These are phyloP conservation scores for Eulimnadia texana DNA, from an alignment of 1,140 invertebrate species.

Conservation along the genomic window DNA sequence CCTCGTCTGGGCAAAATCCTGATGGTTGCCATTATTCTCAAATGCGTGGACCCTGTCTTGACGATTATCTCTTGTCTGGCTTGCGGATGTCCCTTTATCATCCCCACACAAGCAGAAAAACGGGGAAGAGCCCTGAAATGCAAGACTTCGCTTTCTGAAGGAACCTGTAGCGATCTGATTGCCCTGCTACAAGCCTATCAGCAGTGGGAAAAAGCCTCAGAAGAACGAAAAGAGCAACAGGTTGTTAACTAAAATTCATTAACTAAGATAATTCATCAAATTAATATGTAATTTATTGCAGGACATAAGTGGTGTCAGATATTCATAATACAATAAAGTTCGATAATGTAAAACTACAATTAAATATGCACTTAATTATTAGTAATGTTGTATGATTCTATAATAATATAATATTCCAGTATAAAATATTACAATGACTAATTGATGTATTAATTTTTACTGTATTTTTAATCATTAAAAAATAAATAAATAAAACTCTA, in stretches of 20 bases:
- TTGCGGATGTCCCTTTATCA: slow-evolving; percentile 30
- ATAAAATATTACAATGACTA: no score
- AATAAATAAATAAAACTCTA: no score
- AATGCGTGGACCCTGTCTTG: slow-evolving; percentile 85
- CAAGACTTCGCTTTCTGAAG: neutral
- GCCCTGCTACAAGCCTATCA: slow-evolving; percentile 4
- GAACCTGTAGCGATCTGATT: neutral
- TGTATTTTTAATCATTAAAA: no score
- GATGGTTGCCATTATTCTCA: slow-evolving; percentile 73
- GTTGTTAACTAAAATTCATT: neutral
- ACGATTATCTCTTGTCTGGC: slow-evolving; percentile 78
- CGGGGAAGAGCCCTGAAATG: neutral
- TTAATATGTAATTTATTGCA: no score
- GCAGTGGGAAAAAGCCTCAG: slow-evolving; percentile 1
- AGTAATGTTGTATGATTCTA: no score
- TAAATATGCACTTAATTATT: no score
- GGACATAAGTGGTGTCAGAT: no score
- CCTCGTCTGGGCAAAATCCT: slow-evolving; percentile 84
- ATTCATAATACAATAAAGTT: no score
- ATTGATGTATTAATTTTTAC: no score
- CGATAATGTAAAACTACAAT: no score
- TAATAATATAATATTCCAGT: no score
- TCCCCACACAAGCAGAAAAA: neutral
- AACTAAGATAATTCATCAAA: no score
- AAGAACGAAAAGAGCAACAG: neutral